Evolutionary conservation across 2,888 invertebrate species (phyloP).

Genomic region (Andrena bicolor): DNA sequence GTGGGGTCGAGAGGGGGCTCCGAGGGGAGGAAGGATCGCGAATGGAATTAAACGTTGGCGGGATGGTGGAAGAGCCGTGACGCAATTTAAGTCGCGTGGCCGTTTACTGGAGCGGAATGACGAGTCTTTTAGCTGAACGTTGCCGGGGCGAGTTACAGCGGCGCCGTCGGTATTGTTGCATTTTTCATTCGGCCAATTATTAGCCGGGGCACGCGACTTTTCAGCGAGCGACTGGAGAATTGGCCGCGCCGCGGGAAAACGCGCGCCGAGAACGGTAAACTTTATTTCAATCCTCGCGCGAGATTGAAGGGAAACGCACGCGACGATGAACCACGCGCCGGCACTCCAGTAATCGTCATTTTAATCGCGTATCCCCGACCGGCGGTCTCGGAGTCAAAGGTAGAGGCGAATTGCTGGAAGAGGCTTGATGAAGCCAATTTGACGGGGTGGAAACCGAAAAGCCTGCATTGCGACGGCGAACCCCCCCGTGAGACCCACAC

Average conservation of each 20-base stretch:
- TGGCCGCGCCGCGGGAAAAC: conserved; percentile 18
- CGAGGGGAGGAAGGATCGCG: conserved; percentile 47
- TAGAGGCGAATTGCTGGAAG: conserved; percentile 8
- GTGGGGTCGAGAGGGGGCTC: neutral
- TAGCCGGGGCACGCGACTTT: conserved; percentile 35
- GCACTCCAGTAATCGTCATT: neutral
- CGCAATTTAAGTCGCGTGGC: conserved; percentile 71
- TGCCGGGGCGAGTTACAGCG: conserved; percentile 61
- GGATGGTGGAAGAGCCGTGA: conserved; percentile 60
- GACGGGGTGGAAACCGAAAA: conserved; percentile 45
- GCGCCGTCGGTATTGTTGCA: conserved; percentile 58
- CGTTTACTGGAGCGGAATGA: conserved; percentile 68
- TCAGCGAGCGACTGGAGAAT: conserved; percentile 41
- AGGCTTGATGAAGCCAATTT: conserved; percentile 34
- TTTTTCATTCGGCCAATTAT: conserved; percentile 65
- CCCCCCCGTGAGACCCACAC: neutral
- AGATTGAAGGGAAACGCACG: conserved; percentile 32
- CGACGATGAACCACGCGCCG: neutral
- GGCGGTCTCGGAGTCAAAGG: neutral
- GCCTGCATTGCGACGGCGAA: conserved; percentile 71
- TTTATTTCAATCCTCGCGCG: conserved; percentile 39
- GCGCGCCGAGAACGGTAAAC: conserved; percentile 18
- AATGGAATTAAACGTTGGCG: conserved; percentile 73
- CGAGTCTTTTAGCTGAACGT: conserved; percentile 66
- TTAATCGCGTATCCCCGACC: neutral